A percentile compares a stretch with the other conserved stretches of the same genome.
phyloP scores from a whole-genome alignment of 1,140 invertebrate genomes.

The Solen grandis region DNA sequence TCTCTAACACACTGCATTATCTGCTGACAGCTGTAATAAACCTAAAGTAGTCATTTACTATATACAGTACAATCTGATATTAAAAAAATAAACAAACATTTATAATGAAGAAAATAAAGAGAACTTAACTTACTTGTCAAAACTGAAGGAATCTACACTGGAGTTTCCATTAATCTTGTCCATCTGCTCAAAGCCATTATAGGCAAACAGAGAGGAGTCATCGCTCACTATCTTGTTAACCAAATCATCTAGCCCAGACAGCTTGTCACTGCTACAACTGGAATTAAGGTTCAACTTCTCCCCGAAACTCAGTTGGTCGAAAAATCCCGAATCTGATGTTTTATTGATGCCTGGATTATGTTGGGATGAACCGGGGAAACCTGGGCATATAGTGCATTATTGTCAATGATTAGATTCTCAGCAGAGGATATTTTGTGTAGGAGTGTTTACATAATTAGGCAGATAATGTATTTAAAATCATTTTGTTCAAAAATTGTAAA shows the following conservation, averaged over 20 bases:
- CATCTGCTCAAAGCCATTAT: background rate
- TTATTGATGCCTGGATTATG: background rate
- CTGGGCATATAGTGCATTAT: background rate
- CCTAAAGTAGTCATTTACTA: too few relatives aligned
- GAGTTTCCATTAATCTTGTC: background rate
- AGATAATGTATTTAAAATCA: slow-evolving; percentile 6
- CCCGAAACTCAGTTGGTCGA: slow-evolving; percentile 37
- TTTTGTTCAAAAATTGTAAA: slow-evolving; percentile 37
- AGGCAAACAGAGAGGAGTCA: slow-evolving; percentile 45
- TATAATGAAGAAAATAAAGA: too few relatives aligned
- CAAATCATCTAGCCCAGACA: slow-evolving; percentile 45
- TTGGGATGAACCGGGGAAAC: background rate
- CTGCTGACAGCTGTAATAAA: too few relatives aligned
- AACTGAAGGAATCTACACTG: background rate
- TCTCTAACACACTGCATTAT: too few relatives aligned
- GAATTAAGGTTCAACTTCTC: slow-evolving; percentile 41
- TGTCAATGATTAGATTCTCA: background rate
- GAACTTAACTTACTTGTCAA: background rate
- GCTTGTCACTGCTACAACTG: slow-evolving; percentile 46
- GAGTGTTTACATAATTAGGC: background rate
- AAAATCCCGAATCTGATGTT: slow-evolving; percentile 46
- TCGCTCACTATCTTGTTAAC: slow-evolving; percentile 54
- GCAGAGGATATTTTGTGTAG: background rate
- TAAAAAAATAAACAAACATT: too few relatives aligned
- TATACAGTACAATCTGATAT: too few relatives aligned